Percentiles rank a stretch among this genome's conserved stretches.
Evolutionary conservation across 2,113 vertebrate genomes (phyloP).

Genomic region (Uropsilus gracilis): DNA sequence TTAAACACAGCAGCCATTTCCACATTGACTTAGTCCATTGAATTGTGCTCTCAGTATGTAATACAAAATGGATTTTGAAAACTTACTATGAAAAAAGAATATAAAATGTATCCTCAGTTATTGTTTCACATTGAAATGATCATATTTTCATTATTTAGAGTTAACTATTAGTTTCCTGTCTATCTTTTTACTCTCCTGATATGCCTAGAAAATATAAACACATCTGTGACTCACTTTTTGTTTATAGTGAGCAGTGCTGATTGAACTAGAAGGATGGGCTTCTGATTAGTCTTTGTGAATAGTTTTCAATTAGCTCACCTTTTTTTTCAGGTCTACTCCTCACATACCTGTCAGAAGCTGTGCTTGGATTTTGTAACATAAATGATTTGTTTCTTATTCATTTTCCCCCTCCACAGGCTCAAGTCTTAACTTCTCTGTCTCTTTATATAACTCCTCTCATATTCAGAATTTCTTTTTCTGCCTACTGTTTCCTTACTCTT

Average conservation of each 20-base stretch:
- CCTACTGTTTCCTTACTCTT: background rate
- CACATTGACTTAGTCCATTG: background rate
- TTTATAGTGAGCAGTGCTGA: background rate
- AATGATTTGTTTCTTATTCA: background rate
- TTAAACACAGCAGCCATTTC: too few species aligned
- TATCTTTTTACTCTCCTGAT: background rate
- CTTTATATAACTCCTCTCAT: background rate
- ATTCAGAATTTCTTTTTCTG: background rate
- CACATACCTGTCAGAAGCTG: background rate
- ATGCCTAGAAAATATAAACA: background rate
- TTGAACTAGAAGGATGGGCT: background rate
- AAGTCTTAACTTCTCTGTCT: slow-evolving; percentile 21
- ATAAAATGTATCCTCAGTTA: background rate
- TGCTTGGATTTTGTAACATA: background rate
- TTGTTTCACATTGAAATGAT: background rate
- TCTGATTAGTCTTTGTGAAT: background rate
- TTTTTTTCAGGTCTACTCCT: background rate
- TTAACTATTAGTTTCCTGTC: background rate
- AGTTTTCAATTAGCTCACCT: background rate
- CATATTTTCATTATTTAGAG: background rate
- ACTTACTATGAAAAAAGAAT: background rate
- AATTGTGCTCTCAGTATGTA: background rate
- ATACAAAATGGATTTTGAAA: background rate
- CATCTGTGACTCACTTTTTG: background rate
- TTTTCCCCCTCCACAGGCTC: background rate